Percentiles rank a stretch among this genome's conserved stretches.
Evolutionary conservation across 2,797 vertebrate species (phyloP).

Genomic region (Parauchenoglanis punctatus): DNA sequence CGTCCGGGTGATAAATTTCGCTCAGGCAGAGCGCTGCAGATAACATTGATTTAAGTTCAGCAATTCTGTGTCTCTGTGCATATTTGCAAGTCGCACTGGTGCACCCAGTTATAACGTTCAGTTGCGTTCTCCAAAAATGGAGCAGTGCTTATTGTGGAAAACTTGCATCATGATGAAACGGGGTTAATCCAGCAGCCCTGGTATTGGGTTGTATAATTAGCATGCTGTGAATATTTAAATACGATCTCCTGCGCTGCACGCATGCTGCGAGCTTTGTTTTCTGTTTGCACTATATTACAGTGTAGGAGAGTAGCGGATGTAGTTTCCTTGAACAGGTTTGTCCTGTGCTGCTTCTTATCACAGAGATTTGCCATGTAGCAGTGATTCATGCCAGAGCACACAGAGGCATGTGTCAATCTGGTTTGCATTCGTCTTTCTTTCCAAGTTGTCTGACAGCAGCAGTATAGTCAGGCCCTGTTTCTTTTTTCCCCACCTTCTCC

Average conservation of each 20-base stretch:
- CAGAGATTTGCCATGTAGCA: not conserved
- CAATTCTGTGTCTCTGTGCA: too few relatives aligned
- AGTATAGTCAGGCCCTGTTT: too few relatives aligned
- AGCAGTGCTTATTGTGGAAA: too few relatives aligned
- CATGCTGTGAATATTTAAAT: not conserved
- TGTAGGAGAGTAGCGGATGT: not conserved
- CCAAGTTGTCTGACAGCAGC: not conserved
- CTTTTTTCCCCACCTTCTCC: not conserved
- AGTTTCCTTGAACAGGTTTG: slow-evolving; percentile 19
- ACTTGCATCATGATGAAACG: not conserved
- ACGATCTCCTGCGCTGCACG: not conserved
- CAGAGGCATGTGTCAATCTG: not conserved
- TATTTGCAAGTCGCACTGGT: too few relatives aligned
- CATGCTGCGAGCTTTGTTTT: not conserved
- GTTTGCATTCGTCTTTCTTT: not conserved
- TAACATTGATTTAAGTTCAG: too few relatives aligned
- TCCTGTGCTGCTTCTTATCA: not conserved
- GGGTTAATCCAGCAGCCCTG: not conserved
- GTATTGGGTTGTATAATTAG: not conserved
- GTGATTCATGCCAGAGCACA: not conserved
- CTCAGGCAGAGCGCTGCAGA: too few relatives aligned
- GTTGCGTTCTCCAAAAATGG: too few relatives aligned
- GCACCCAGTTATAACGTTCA: too few relatives aligned
- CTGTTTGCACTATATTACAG: not conserved
- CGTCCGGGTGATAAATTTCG: too few relatives aligned